Base-by-base conservation (phyloP, 1,140 invertebrate species). In the Hyposmocoma kahamanoa region DNA sequence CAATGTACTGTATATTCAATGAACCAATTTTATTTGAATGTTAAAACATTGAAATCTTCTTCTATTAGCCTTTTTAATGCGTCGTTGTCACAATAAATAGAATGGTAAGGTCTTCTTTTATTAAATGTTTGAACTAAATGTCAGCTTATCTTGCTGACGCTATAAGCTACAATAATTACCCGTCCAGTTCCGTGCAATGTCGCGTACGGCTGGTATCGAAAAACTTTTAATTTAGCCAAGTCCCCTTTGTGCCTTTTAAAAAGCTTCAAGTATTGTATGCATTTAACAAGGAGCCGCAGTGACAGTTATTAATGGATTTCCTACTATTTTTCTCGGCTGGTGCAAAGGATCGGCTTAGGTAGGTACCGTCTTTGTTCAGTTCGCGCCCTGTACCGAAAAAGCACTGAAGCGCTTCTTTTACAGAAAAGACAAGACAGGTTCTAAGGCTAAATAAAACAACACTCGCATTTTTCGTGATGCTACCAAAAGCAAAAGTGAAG, bases 171-270 rank as follows among this genome's bases (percentile, higher is more conserved):
- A 75, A 82, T 82, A 84, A 84, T 84, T 82, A 79, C 71, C 59
- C 63, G 57, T 71, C 71, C 64, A 71, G 73, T 77, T 81, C 70
- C 75, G 73, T 77, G 80, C 80, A 79, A 77, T 84, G 80, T 84
- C 78, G 75, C 73, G 74, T 67, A 65, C 67, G 58, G 63, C 59
- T 59, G 60, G 63, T 79, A 84, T 84, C 81, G 78, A 81, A 84
- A 81, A 84, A 84, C 62, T 84, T 84, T 84, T 84, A 84, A 84
- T 84, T 84, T 84, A 84, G 81, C 81, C 78, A 84, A 81, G 78
- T 73, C 72, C 65, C 79, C 62, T 72, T 84, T 84, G 81, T 84
- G 68, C 74, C 73, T 73, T 72, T 83, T 84, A 78, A 79, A 84
- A 82, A 80, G 77, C 72, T 73, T 69, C 81, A 72, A 82, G 78